These are phyloP conservation scores for Drosophila parvula DNA, from an alignment of 1,140 invertebrate genomes.

Conservation along the genomic window DNA sequence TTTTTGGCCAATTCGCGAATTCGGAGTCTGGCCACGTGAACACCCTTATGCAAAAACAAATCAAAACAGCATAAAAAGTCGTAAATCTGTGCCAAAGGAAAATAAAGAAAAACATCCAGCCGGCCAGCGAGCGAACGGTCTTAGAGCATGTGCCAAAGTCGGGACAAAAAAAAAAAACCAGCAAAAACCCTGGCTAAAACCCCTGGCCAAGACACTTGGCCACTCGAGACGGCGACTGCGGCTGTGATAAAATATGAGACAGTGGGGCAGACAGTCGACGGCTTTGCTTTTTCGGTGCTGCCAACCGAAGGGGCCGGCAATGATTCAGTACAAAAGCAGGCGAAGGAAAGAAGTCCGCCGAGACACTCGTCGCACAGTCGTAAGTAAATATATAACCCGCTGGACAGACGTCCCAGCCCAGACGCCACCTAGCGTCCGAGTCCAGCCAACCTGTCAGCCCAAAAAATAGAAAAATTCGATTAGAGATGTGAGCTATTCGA, in stretches of 20 bases:
- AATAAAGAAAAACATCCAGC: slow-evolving; percentile 15
- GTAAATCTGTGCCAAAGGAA: slow-evolving; percentile 75
- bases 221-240: slow-evolving; percentile 68
- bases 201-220: slow-evolving; percentile 71
- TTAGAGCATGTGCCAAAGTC: slow-evolving; percentile 73
- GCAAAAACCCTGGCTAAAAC: slow-evolving; percentile 37
- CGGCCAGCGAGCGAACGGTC: slow-evolving; percentile 25
- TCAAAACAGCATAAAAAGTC: slow-evolving; percentile 80
- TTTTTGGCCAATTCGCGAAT: slow-evolving; percentile 23
- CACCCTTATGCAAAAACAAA: slow-evolving; percentile 83
- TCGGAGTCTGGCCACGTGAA: slow-evolving; percentile 68
- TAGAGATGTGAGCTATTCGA: slow-evolving; percentile 33
- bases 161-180: slow-evolving; percentile 16
- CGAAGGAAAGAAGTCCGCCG: slow-evolving; percentile 50
- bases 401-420: slow-evolving; percentile 46
- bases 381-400: slow-evolving; percentile 25
- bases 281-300: slow-evolving; percentile 36
- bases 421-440: slow-evolving; percentile 72
- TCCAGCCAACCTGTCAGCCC: slow-evolving; percentile 72
- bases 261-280: slow-evolving; percentile 79
- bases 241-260: slow-evolving; percentile 81
- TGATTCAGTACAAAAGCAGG: slow-evolving; percentile 77
- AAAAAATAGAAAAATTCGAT: slow-evolving; percentile 55
- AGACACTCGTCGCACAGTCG: slow-evolving; percentile 35
- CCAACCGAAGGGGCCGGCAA: slow-evolving; percentile 22